Percentiles rank a stretch among this genome's conserved stretches.
phyloP scores from a whole-genome alignment of 2,888 invertebrate genomes.

The Cephus pulcher region DNA sequence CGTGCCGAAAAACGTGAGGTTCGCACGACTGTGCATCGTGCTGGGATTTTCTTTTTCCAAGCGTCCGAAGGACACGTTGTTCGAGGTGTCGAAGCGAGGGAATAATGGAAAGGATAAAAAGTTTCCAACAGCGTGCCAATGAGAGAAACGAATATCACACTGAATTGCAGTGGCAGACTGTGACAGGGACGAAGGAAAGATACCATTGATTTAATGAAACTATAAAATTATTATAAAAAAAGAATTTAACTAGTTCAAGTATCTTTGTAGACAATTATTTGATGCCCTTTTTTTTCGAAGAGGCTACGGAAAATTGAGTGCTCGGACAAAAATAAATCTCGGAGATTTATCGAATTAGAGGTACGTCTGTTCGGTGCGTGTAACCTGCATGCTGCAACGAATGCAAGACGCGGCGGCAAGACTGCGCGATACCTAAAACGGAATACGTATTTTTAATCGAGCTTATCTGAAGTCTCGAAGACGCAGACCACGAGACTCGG shows the following conservation, averaged over 20 bases:
- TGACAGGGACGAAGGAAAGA: neutral
- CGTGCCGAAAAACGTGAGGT: neutral
- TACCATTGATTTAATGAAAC: neutral
- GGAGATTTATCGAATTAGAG: constrained; percentile 10
- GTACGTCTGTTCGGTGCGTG: neutral
- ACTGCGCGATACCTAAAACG: neutral
- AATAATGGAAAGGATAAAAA: neutral
- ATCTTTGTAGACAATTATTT: neutral
- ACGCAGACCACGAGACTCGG: constrained; percentile 8
- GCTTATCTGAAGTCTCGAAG: constrained; percentile 18
- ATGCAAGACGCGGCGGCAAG: neutral
- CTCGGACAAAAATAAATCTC: constrained; percentile 12
- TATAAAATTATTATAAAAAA: neutral
- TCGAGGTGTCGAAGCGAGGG: neutral
- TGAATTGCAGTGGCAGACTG: neutral
- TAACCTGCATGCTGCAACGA: neutral
- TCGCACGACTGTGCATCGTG: neutral
- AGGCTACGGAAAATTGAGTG: neutral
- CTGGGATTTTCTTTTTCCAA: neutral
- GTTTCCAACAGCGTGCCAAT: neutral
- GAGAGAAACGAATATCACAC: neutral
- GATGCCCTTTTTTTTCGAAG: neutral
- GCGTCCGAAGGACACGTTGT: neutral
- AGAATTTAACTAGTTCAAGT: neutral
- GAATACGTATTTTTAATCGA: constrained; percentile 7